Evolutionary conservation across 1,140 invertebrate genomes (phyloP).

Genomic region (Elymnias hypermnestra): DNA sequence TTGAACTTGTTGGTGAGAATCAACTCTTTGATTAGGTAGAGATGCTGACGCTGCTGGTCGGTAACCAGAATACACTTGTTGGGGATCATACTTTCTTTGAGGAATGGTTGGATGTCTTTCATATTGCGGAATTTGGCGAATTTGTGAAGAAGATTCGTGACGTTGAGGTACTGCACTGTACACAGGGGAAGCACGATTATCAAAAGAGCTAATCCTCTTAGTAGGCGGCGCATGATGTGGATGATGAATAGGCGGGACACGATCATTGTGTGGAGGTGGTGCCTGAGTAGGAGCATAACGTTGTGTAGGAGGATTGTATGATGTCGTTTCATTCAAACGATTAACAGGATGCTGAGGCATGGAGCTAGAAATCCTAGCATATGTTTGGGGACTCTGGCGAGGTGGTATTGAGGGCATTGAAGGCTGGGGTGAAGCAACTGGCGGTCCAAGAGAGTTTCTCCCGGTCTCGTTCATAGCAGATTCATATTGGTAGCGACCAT

Average conservation of each 20-base stretch:
- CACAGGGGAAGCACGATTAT: conserved; percentile 39
- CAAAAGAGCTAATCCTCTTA: conserved; percentile 34
- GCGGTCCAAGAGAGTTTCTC: conserved; percentile 42
- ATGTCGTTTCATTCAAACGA: conserved; percentile 45
- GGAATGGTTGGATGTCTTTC: conserved; percentile 51
- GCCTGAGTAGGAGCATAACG: conserved; percentile 48
- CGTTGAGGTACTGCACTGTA: conserved; percentile 46
- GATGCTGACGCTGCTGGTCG: conserved; percentile 35
- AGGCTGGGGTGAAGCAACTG: conserved; percentile 51
- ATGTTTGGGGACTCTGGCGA: conserved; percentile 60
- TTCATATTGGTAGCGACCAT: conserved; percentile 56
- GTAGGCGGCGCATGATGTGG: conserved; percentile 42
- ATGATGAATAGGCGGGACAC: conserved; percentile 64
- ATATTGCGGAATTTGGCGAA: conserved; percentile 41
- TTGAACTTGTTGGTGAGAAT: conserved; percentile 44
- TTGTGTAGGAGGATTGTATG: conserved; percentile 45
- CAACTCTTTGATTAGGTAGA: conserved; percentile 47
- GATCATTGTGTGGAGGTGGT: conserved; percentile 60
- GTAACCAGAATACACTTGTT: conserved; percentile 65
- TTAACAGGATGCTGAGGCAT: conserved; percentile 47
- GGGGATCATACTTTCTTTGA: conserved; percentile 60
- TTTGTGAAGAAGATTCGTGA: conserved; percentile 46
- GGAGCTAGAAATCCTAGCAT: conserved; percentile 50
- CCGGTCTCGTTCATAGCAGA: conserved; percentile 36
- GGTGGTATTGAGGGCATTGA: conserved; percentile 44